Base-by-base conservation (phyloP, 2,113 vertebrate genomes). In the Periophthalmodon schlosseri region DNA sequence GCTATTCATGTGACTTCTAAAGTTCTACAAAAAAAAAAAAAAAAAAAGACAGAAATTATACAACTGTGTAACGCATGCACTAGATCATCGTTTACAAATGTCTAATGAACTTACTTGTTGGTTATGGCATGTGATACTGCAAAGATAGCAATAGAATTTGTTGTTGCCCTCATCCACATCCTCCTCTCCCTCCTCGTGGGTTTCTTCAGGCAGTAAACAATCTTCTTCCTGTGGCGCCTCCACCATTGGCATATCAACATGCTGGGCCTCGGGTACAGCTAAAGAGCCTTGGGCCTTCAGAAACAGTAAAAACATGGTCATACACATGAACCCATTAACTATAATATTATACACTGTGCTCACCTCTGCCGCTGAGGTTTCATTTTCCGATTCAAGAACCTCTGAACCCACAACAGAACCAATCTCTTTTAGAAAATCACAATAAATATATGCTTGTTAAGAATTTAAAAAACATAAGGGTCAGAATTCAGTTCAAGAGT, bases 61-160 rank as follows among this genome's bases (percentile, higher is more conserved):
- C 18, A 21, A 21, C 49, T 23, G 33, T 63, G 16, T 3, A 57
- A 44, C 5, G 12, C 21, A 12, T 47, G 68, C 2, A 12, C 8
- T n/a, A 24, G 9, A 1, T 20, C 5, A 16, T 23, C 14, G 4
- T 52, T 5, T 1, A n/a, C 56, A 52, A 23, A 20, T 71, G 12
- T 72, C 18, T 3, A 8, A 0, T 5, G 57, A 24, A 74, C 89
- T 24, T 93, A 97, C 97, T 94, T 97, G 96, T 91, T 98, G 96
- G 89, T 93, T 96, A 86, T 91, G 91, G 86, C 96, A 98, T 86
- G 94, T 94, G 69, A 95, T 95, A 92, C 96, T 96, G 93, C 97
- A 99, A 83, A 99, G 95, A 8, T 96, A 98, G 86, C 97, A 99
- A 92, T 96, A 97, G 93, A 97, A 98, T 86, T 96, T 96, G 79